Evolutionary conservation across 2,113 vertebrate species (phyloP), one percentile per base, ranked within the genome.

Genomic region (Hepsetus odoe): DNA sequence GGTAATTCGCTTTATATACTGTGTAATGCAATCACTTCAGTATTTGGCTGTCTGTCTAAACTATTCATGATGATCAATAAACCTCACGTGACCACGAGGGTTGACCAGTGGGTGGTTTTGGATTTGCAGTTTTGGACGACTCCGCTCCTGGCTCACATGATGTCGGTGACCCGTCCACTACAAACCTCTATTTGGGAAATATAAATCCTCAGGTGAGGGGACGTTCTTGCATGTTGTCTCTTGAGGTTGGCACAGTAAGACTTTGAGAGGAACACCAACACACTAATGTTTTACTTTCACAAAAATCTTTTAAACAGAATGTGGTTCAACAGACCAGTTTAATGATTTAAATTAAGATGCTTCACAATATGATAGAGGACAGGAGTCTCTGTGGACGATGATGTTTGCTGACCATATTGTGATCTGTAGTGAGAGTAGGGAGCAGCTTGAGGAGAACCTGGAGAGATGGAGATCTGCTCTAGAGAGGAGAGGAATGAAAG

Each of bases 101-200:
- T 53, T 72, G 55, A 59, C 67, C 8, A 28, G 28, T 26, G 16
- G 8, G 18, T 71, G 55, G 73, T 24, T 90, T 82, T 73, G 66
- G 87, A 59, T 72, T 86, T 87, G 68, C 90, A 99, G 98, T 96
- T 81, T 90, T 99, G 83, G 98, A 99, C 88, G 98, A 99, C 85
- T 97, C 96, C 81, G 97, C 97, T 18, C 97, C 97, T 79, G 98
- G 98, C 38, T 99, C 98, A 69, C 97, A 99, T 86, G 98, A 99
- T 79, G 97, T 98, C 42, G 98, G 98, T 76, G 98, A 99, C 91
- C 98, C 98, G 61, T 98, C 96, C 74, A 99, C 98, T 59, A 99
- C 98, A 61, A 99, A 99, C 90, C 91, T 99, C 77, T 99, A 99
- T 83, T 95, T 99, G 26, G 98, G 98, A 85, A 99, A 99, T 87